These are phyloP conservation scores for Myotis pilosus DNA, from an alignment of 2,797 vertebrate genomes.

Conservation along the genomic window DNA sequence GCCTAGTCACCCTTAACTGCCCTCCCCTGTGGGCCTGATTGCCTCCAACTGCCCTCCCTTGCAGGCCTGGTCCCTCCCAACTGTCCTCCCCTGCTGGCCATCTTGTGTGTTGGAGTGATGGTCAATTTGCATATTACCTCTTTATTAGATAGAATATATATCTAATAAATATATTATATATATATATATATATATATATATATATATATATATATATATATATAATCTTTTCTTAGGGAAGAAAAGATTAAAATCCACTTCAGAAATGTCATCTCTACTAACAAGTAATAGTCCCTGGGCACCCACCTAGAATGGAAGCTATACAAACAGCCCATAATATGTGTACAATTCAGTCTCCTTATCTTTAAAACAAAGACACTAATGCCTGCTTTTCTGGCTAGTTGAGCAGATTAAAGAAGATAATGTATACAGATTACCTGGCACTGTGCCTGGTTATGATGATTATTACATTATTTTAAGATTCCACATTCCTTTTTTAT, in stretches of 20 bases:
- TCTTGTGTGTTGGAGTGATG: too few relatives aligned
- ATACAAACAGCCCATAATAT: neutral
- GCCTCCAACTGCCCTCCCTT: too few relatives aligned
- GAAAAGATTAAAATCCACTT: constrained; percentile 38
- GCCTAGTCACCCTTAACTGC: too few relatives aligned
- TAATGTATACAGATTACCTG: neutral
- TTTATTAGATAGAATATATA: too few relatives aligned
- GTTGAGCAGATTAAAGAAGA: neutral
- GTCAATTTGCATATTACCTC: too few relatives aligned
- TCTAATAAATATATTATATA: neutral
- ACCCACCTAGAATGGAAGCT: neutral
- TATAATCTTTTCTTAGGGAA: neutral
- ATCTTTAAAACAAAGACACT: neutral
- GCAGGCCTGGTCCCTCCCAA: too few relatives aligned
- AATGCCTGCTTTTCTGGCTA: neutral
- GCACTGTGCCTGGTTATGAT: neutral
- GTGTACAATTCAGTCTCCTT: neutral
- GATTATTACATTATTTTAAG: neutral
- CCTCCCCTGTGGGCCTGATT: too few relatives aligned
- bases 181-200: too few relatives aligned
- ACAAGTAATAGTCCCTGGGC: neutral
- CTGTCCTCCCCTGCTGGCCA: too few relatives aligned
- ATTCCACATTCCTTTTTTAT: neutral
- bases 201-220: neutral
- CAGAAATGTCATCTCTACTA: neutral